Conservation (phyloP, 2,797 vertebrate genomes). For the Neostethus bicornis region DNA sequence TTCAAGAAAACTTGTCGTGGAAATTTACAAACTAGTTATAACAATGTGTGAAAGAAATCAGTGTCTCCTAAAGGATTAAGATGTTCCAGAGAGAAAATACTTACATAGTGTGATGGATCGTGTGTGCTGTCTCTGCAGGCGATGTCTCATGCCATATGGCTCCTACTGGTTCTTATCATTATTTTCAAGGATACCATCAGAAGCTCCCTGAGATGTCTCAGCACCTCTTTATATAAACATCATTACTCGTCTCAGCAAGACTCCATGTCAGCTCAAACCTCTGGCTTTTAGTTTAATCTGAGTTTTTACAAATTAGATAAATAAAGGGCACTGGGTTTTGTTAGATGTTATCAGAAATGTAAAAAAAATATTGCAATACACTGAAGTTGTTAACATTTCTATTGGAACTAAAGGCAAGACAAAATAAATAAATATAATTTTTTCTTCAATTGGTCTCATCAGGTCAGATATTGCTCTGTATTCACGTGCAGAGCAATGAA, state of each 20-base stretch:
- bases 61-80: constrained; percentile 17
- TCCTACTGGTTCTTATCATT: constrained; percentile 47
- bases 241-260: constrained; percentile 27
- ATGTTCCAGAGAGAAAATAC: constrained; percentile 30
- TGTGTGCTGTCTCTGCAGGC: constrained; percentile 2
- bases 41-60: constrained; percentile 9
- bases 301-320: background rate
- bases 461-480: too few species aligned
- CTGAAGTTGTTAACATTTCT: background rate
- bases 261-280: constrained; percentile 19
- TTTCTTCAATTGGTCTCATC: background rate
- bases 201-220: constrained; percentile 27
- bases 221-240: constrained; percentile 30
- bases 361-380: background rate
- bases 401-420: background rate
- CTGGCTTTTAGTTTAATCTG: background rate
- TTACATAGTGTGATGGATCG: constrained; percentile 13
- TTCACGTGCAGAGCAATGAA: background rate
- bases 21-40: constrained; percentile 5
- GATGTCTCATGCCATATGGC: constrained; percentile 2
- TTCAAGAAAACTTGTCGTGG: constrained; percentile 2
- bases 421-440: too few species aligned
- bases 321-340: background rate
- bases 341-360: background rate
- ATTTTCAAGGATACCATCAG: constrained; percentile 22